These are phyloP conservation scores for Rousettus leschenaultii DNA, from an alignment of 2,113 vertebrate species.

Conservation along the genomic window DNA sequence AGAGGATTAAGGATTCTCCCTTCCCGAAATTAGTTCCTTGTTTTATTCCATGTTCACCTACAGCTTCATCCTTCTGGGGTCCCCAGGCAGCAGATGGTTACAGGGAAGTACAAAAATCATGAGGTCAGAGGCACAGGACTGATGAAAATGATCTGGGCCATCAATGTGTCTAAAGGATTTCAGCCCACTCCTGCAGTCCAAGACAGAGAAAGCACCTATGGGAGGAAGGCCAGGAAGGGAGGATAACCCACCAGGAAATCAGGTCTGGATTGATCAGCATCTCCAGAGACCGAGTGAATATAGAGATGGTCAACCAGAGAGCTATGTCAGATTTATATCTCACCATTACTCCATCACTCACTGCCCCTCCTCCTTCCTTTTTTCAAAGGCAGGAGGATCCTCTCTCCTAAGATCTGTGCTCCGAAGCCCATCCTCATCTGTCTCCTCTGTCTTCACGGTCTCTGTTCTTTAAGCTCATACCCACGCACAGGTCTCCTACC, in stretches of 20 bases:
- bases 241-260: neutral
- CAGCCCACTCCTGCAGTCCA: neutral
- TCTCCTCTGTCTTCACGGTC: neutral
- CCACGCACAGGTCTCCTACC: neutral
- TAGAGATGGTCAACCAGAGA: neutral
- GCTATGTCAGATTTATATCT: neutral
- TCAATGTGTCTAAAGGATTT: neutral
- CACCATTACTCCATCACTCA: neutral
- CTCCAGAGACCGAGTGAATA: neutral
- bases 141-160: neutral
- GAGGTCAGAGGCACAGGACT: neutral
- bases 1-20: neutral
- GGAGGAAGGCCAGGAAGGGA: neutral
- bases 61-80: neutral
- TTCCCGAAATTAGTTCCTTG: neutral
- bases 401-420: neutral
- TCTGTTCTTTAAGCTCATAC: neutral
- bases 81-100: neutral
- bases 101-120: neutral
- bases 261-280: neutral
- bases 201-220: neutral
- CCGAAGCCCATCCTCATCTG: neutral
- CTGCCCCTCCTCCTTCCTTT: neutral
- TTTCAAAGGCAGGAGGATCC: neutral
- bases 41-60: neutral